Evolutionary conservation across 2,888 invertebrate species (phyloP).

Genomic region (Blastobasis adustella): DNA sequence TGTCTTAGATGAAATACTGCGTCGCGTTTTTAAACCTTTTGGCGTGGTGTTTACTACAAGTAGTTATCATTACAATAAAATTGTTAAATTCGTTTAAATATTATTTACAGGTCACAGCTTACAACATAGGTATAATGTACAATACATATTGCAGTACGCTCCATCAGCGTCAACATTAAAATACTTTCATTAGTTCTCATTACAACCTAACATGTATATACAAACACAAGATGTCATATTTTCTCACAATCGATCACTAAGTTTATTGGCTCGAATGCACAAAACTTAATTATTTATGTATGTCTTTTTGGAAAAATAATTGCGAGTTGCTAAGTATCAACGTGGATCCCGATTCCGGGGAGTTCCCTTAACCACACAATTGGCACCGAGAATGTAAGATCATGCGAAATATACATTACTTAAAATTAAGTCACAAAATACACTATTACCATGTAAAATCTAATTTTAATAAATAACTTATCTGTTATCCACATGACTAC

Average conservation of each 20-base stretch:
- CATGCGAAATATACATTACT: conserved; percentile 11
- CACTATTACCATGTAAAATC: conserved; percentile 41
- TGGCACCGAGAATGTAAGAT: conserved; percentile 44
- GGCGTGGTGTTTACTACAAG: conserved; percentile 41
- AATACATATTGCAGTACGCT: conserved; percentile 48
- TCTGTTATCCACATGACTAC: conserved; percentile 50
- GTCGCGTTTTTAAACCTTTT: conserved; percentile 8
- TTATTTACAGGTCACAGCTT: conserved; percentile 58
- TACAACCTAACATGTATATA: conserved; percentile 24
- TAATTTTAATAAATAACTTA: conserved; percentile 63
- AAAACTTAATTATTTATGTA: no score
- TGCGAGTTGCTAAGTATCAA: no score
- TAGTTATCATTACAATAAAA: conserved; percentile 46
- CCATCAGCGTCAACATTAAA: conserved; percentile 15
- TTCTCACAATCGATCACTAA: no score
- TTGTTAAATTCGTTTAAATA: conserved; percentile 71
- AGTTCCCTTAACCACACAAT: conserved; percentile 18
- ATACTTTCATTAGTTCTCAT: conserved; percentile 8
- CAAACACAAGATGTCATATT: conserved; percentile 12
- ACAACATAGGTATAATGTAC: conserved; percentile 31
- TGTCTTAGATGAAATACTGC: no score
- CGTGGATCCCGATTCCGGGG: no score
- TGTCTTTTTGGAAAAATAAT: no score
- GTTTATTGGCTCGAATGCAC: no score
- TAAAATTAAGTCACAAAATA: conserved; percentile 26